Evolutionary conservation across 2,888 invertebrate genomes (phyloP).

Genomic region (Petrophora chlorosata): DNA sequence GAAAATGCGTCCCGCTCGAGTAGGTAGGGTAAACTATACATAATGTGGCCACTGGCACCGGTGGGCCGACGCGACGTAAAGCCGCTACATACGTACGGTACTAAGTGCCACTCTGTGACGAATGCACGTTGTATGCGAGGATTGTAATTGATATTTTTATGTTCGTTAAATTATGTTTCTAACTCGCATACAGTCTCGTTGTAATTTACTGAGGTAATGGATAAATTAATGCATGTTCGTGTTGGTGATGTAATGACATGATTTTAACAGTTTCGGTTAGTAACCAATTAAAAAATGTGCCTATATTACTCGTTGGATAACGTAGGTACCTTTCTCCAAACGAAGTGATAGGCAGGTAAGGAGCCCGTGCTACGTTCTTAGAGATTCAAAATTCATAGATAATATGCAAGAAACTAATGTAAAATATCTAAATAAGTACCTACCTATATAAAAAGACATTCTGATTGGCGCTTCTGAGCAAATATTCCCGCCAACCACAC

Average conservation of each 20-base stretch:
- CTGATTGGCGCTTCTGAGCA: no score
- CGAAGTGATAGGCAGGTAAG: no score
- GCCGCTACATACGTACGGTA: not conserved
- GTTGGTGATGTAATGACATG: slow-evolving; percentile 14
- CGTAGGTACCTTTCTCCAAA: no score
- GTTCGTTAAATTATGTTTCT: slow-evolving; percentile 60
- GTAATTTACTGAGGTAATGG: slow-evolving; percentile 28
- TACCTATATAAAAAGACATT: no score
- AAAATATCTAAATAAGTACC: no score
- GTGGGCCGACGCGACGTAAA: slow-evolving; percentile 21
- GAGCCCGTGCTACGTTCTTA: no score
- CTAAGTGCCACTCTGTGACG: slow-evolving; percentile 16
- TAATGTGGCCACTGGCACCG: slow-evolving; percentile 28
- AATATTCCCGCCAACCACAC: slow-evolving; percentile 2
- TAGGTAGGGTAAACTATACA: slow-evolving; percentile 43
- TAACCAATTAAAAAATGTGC: not conserved
- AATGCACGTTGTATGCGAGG: slow-evolving; percentile 20
- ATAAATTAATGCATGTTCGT: slow-evolving; percentile 30
- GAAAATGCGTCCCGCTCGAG: slow-evolving; percentile 59
- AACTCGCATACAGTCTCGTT: slow-evolving; percentile 36
- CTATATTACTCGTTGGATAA: no score
- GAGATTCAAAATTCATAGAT: no score
- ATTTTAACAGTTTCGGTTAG: slow-evolving; percentile 6
- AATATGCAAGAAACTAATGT: no score
- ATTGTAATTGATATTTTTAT: slow-evolving; percentile 73